Base-by-base conservation (phyloP, 2,888 invertebrate species). In the Sinodicranocentrus sp. region DNA sequence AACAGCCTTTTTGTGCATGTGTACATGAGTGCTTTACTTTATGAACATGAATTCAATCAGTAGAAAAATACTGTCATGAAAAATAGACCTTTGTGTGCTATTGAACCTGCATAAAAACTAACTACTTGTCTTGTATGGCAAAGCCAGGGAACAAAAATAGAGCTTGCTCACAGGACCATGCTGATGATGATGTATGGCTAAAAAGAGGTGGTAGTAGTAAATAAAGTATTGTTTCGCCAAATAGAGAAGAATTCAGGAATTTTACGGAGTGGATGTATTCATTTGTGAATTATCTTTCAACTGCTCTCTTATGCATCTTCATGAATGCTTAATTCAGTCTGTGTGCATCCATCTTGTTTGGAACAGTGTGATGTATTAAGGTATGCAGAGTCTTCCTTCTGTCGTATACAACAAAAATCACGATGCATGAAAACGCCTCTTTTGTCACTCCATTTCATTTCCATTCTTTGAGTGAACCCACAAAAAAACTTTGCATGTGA, bases 171-270 rank as follows among this genome's bases (percentile, higher is more conserved):
- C 23, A 59, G n/a, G 21, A 21, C 59, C 59, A 23, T 59, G 10
- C 8, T 59, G 15, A 10, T 48, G 48, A 15, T 48, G 48, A 48
- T 15, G n/a, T 17, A n/a, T 23, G 10, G 25, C 6, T 26, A 59
- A 15, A 23, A 25, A 59, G 25, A 10, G 59, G 26, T 26, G 59
- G 33, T 61, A 33, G 33, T 33, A 17, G 8, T 61, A 61, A 61
- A 61, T 61, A n/a, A 33, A 61, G 33, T 61, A 61, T 61, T 61
- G 61, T 61, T 33, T 61, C 25, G 33, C 33, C 61, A 17, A 61
- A 33, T 61, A 33, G n/a, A 61, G 61, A 61, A 28, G 25, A 10
- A 28, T n/a, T 61, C 23, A 57, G 23, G 17, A 13, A 54, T 17
- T 54, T 6, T 21, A 1, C 19, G 6, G 6, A 13, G 54, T 21